These are phyloP conservation scores for Trimorus sp. DNA, from an alignment of 2,888 invertebrate genomes.

Conservation along the genomic window DNA sequence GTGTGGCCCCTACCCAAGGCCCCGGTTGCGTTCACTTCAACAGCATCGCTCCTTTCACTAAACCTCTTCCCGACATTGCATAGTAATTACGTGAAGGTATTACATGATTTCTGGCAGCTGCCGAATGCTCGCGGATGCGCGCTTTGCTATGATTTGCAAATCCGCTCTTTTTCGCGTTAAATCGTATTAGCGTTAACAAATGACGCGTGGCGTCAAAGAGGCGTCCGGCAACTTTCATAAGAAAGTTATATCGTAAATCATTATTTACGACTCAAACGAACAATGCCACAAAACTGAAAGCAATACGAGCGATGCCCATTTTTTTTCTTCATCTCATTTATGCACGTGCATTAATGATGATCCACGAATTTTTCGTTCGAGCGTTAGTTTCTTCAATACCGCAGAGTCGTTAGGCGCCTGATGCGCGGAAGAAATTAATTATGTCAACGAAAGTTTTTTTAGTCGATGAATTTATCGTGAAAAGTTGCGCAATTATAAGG, in stretches of 20 bases:
- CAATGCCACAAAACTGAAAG: conserved; percentile 35
- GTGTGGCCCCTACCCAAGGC: no score
- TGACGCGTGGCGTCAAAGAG: conserved; percentile 34
- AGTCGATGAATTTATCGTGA: background rate
- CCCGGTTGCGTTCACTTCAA: conserved; percentile 66
- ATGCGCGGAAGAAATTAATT: no score
- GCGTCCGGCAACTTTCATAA: conserved; percentile 39
- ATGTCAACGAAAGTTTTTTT: no score
- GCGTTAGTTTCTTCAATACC: no score
- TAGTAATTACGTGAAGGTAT: conserved; percentile 57
- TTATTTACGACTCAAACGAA: conserved; percentile 47
- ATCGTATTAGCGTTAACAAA: conserved; percentile 41
- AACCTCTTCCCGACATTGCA: conserved; percentile 62
- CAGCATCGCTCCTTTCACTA: conserved; percentile 75
- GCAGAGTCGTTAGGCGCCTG: no score
- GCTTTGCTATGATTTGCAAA: conserved; percentile 39
- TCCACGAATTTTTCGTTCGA: background rate
- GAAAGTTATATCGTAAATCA: conserved; percentile 56
- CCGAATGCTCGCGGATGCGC: conserved; percentile 8
- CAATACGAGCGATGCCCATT: background rate
- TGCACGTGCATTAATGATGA: conserved; percentile 7
- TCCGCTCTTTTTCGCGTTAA: conserved; percentile 31
- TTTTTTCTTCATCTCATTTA: conserved; percentile 20
- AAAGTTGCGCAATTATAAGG: conserved; percentile 18
- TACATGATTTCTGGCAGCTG: conserved; percentile 57